These are phyloP conservation scores for Fulmarus glacialis DNA, from an alignment of 2,113 vertebrate genomes.

Conservation along the genomic window DNA sequence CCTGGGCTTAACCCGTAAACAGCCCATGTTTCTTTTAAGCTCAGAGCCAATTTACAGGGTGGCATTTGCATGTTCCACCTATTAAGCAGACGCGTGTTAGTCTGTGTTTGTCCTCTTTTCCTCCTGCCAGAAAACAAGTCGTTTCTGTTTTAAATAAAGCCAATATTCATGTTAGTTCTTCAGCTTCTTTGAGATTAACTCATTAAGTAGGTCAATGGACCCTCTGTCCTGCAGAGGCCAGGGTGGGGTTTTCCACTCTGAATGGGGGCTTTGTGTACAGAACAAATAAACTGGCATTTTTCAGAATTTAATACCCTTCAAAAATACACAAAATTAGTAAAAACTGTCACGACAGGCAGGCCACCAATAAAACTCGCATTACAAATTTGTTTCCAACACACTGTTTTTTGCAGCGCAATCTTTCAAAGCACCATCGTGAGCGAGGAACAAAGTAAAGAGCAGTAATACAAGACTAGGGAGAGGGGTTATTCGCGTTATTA, in stretches of 20 bases:
- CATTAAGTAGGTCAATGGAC: conserved; percentile 47
- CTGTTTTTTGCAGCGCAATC: not conserved
- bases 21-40: not conserved
- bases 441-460: not conserved
- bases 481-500: not conserved
- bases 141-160: conserved; percentile 26
- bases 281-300: not conserved
- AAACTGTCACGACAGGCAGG: not conserved
- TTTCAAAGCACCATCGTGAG: not conserved
- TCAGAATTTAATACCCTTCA: not conserved
- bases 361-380: not conserved
- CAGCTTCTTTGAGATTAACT: conserved; percentile 41
- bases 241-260: not conserved
- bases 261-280: conserved; percentile 5
- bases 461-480: not conserved
- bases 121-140: conserved; percentile 24
- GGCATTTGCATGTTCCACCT: not conserved
- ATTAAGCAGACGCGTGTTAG: not conserved
- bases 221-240: not conserved
- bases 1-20: not conserved
- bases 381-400: not conserved
- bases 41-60: not conserved
- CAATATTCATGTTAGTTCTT: conserved; percentile 14
- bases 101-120: not conserved
- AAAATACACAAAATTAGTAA: not conserved